Conservation (phyloP, 2,113 vertebrate species). For the Brachypodius melanocephalos region DNA sequence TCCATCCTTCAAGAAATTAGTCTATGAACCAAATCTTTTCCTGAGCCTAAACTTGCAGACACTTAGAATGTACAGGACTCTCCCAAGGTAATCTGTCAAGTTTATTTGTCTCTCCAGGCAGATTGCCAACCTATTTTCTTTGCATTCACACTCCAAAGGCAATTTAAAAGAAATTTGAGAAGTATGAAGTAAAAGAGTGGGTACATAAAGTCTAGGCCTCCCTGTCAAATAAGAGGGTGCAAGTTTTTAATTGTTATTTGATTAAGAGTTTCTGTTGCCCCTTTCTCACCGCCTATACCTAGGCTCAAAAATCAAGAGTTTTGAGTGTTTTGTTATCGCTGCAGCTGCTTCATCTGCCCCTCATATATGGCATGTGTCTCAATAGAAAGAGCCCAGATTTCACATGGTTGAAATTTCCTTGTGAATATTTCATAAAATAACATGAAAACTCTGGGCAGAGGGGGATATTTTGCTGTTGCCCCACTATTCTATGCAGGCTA, state of each 20-base stretch:
- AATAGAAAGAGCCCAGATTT: neutral
- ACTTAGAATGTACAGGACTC: neutral
- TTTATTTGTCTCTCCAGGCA: neutral
- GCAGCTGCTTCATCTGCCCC: neutral
- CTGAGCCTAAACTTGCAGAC: neutral
- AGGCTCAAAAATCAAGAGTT: neutral
- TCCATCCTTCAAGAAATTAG: neutral
- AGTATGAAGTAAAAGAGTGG: neutral
- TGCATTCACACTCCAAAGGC: neutral
- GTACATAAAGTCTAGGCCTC: neutral
- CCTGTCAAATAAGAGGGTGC: neutral
- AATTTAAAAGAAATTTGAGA: neutral
- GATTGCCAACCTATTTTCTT: neutral
- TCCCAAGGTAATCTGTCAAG: neutral
- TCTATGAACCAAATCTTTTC: neutral
- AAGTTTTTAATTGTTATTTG: neutral
- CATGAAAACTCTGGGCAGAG: neutral
- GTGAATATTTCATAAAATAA: neutral
- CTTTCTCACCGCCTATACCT: neutral
- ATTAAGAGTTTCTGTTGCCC: neutral
- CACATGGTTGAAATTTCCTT: neutral
- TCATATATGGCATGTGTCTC: neutral
- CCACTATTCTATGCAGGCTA: neutral
- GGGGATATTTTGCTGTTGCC: neutral
- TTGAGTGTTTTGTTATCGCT: fast-evolving